These are phyloP conservation scores for Cabera pusaria DNA, from an alignment of 2,888 invertebrate species.

Conservation along the genomic window DNA sequence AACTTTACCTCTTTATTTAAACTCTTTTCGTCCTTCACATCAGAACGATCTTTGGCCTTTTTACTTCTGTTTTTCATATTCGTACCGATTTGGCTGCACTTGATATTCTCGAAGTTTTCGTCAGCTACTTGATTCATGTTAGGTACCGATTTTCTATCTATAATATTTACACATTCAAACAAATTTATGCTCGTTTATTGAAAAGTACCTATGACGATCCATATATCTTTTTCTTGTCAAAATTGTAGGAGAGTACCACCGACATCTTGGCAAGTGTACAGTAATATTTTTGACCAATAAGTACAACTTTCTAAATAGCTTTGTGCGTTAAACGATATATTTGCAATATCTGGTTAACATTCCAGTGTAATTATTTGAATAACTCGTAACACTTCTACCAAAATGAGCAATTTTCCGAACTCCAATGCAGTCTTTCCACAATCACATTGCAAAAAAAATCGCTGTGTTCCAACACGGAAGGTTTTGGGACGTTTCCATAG, in stretches of 20 bases:
- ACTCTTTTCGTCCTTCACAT: constrained; percentile 60
- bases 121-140: constrained; percentile 74
- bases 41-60: constrained; percentile 78
- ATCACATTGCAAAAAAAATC: constrained; percentile 76
- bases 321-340: too few relatives aligned
- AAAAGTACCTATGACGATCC: constrained; percentile 59
- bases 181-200: constrained; percentile 60
- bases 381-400: constrained; percentile 41
- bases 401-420: constrained; percentile 57
- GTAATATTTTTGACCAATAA: constrained; percentile 52
- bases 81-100: constrained; percentile 68
- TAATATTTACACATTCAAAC: constrained; percentile 73
- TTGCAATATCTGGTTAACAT: too few relatives aligned
- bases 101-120: constrained; percentile 67
- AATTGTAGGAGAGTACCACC: constrained; percentile 74
- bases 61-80: constrained; percentile 72
- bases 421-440: constrained; percentile 56
- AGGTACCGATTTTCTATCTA: constrained; percentile 65
- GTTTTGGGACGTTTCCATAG: constrained; percentile 21
- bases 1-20: constrained; percentile 65
- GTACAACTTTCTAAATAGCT: constrained; percentile 36
- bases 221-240: constrained; percentile 74
- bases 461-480: constrained; percentile 35
- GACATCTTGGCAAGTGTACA: constrained; percentile 74
- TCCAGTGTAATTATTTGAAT: constrained; percentile 1